A percentile compares a stretch with the other conserved stretches of the same genome.
Evolutionary conservation across 1,140 invertebrate genomes (phyloP).

Genomic region (Yoshiicerus persimilis): DNA sequence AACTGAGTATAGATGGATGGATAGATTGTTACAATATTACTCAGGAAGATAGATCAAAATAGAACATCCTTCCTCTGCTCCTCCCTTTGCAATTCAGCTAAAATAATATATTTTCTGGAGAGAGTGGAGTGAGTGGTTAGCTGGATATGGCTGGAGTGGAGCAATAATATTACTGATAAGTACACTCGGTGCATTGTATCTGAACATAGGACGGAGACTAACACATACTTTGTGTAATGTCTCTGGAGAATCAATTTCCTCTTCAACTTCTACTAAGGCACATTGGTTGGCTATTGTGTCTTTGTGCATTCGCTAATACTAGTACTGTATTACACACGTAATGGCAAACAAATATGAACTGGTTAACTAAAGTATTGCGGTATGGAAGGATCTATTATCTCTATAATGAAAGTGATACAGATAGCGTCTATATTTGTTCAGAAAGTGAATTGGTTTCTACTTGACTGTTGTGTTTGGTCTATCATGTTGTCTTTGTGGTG

Average conservation of each 20-base stretch:
- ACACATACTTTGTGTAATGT: background rate
- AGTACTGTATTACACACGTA: background rate
- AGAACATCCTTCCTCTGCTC: background rate
- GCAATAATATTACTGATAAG: background rate
- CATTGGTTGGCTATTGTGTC: background rate
- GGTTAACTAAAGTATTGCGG: background rate
- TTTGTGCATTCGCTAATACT: background rate
- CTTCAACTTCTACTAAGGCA: background rate
- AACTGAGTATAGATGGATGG: background rate
- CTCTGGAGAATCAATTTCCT: conserved; percentile 22
- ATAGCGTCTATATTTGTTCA: background rate
- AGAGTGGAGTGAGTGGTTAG: background rate
- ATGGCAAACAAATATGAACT: background rate
- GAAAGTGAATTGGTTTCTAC: background rate
- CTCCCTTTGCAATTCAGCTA: background rate
- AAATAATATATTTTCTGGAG: background rate
- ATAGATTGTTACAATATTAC: background rate
- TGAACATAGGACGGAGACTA: background rate
- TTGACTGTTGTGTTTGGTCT: background rate
- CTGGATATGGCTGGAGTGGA: too few relatives aligned
- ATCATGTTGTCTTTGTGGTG: background rate
- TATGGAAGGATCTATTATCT: background rate
- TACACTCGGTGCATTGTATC: background rate
- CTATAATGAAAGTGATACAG: background rate
- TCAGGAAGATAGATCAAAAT: background rate